phyloP scores from a whole-genome alignment of 2,888 invertebrate species.

The Nemoura dubitans region DNA sequence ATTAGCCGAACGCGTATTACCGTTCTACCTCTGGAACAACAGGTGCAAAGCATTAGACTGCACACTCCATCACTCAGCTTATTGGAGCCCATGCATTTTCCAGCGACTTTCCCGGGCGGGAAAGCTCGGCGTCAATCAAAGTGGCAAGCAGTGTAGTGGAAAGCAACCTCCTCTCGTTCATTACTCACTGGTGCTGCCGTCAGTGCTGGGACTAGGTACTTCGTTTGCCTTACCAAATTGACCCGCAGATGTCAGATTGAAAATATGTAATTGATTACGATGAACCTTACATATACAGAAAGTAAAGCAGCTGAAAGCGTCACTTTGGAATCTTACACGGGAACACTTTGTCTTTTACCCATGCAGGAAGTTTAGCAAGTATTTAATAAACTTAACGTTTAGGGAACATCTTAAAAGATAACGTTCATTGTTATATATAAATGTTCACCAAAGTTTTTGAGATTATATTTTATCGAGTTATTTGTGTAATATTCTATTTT shows the following conservation, averaged over 20 bases:
- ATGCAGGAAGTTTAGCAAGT: not conserved
- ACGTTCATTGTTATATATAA: not conserved
- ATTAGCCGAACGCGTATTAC: not conserved
- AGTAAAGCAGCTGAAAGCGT: not conserved
- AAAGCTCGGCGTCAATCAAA: not conserved
- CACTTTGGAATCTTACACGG: too few species aligned
- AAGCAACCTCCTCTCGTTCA: conserved; percentile 4
- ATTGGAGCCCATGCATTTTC: conserved; percentile 3
- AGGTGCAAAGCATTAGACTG: not conserved
- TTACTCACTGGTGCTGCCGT: not conserved
- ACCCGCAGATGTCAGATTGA: not conserved
- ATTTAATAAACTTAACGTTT: not conserved
- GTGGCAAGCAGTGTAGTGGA: not conserved
- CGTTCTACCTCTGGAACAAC: not conserved
- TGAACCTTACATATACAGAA: not conserved
- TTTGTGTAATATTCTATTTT: conserved; percentile 3
- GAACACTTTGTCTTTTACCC: not conserved
- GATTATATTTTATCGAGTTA: not conserved
- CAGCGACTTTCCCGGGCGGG: not conserved
- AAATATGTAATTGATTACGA: conserved; percentile 7
- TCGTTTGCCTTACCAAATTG: not conserved
- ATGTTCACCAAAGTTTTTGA: not conserved
- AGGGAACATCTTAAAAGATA: not conserved
- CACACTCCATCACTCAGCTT: not conserved
- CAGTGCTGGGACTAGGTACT: not conserved